Evolutionary conservation across 2,113 vertebrate species (phyloP).

Genomic region (Xiphorhynchus elegans): DNA sequence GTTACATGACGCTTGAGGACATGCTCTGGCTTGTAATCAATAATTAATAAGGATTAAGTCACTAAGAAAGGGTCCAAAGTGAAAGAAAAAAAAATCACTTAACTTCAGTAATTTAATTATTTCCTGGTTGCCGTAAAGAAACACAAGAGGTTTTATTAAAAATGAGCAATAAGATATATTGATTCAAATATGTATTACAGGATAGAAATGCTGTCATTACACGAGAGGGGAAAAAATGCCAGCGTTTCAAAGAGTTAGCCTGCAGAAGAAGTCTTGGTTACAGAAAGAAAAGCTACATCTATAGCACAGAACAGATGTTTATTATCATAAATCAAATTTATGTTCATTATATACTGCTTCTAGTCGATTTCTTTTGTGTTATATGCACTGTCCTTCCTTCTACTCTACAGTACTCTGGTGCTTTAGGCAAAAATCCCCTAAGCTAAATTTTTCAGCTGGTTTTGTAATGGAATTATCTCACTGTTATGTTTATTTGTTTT

Average conservation of each 20-base stretch:
- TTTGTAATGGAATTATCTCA: not conserved
- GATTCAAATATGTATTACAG: not conserved
- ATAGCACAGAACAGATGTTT: not conserved
- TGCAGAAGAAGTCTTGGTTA: not conserved
- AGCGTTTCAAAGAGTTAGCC: not conserved
- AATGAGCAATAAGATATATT: slow-evolving; percentile 1
- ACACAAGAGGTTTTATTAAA: slow-evolving; percentile 37
- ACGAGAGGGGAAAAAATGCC: not conserved
- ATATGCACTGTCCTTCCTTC: not conserved
- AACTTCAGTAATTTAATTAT: slow-evolving; percentile 8
- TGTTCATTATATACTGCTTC: not conserved
- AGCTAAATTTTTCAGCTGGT: not conserved
- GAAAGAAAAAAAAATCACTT: not conserved
- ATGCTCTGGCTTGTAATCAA: not conserved
- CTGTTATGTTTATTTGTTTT: not conserved
- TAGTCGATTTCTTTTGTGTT: not conserved
- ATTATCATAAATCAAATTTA: not conserved
- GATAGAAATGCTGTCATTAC: not conserved
- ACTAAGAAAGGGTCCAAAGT: not conserved
- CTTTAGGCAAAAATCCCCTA: not conserved
- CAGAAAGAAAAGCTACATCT: not conserved
- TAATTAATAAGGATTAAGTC: not conserved
- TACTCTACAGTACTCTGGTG: not conserved
- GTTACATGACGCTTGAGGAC: not conserved
- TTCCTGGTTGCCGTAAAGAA: slow-evolving; percentile 46